phyloP scores from a whole-genome alignment of 2,888 invertebrate species.

The Coelogynopora nodosa region DNA sequence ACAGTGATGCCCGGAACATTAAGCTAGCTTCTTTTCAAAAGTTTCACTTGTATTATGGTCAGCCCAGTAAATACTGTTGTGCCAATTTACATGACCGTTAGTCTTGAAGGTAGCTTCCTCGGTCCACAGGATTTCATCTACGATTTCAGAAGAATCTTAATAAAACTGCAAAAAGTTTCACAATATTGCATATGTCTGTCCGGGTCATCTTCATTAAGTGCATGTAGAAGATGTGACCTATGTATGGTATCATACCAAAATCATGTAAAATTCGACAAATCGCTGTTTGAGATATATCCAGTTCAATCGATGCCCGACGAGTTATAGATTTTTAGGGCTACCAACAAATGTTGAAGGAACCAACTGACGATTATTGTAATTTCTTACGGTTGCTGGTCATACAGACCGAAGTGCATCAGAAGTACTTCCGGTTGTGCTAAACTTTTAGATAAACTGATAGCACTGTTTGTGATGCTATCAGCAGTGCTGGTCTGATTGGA shows the following conservation, averaged over 20 bases:
- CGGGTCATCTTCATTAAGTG: no score
- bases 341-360: neutral
- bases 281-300: neutral
- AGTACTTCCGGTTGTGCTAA: conserved; percentile 25
- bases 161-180: no score
- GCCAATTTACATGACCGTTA: neutral
- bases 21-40: neutral
- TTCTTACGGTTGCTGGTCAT: neutral
- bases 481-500: conserved; percentile 9
- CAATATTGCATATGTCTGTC: no score
- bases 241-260: neutral
- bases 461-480: neutral
- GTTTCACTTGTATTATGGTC: conserved; percentile 26
- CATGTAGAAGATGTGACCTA: no score
- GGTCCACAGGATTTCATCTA: no score
- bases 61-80: conserved; percentile 13
- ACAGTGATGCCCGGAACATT: conserved; percentile 20
- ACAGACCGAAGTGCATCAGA: conserved; percentile 14
- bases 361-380: neutral
- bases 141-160: no score
- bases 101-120: no score
- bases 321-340: conserved; percentile 27
- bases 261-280: conserved; percentile 5
- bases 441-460: neutral
- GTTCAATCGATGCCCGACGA: neutral